Conservation (phyloP, 2,797 vertebrate species). For the Betta splendens region DNA sequence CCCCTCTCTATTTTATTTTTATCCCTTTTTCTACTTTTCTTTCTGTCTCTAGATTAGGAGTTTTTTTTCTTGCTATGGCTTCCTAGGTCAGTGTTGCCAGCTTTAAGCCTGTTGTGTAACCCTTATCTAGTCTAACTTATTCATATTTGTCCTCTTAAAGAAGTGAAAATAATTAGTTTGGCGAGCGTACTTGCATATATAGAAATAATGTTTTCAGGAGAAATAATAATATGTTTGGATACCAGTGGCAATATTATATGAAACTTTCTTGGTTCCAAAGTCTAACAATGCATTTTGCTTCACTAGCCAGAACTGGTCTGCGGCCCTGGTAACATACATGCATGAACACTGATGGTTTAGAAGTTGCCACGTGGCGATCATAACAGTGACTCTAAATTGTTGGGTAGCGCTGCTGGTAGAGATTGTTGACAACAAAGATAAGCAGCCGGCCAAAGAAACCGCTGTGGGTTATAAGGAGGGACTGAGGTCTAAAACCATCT, state of each 20-base stretch:
- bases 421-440: neutral
- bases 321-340: neutral
- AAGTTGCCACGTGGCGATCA: neutral
- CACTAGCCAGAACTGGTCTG: neutral
- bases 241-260: no score
- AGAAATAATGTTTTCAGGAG: slow-evolving; percentile 9
- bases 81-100: slow-evolving; percentile 20
- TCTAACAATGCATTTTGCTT: no score
- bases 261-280: neutral
- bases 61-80: slow-evolving; percentile 41
- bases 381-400: neutral
- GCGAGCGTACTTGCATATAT: neutral
- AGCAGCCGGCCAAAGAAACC: neutral
- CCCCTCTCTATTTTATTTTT: neutral
- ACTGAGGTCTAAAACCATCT: neutral
- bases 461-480: neutral
- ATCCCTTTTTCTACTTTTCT: slow-evolving; percentile 4
- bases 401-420: neutral
- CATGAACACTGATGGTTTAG: neutral
- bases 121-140: slow-evolving; percentile 47
- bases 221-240: neutral
- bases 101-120: slow-evolving; percentile 58
- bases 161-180: slow-evolving; percentile 5
- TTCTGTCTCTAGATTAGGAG: slow-evolving; percentile 27
- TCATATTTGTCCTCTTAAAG: slow-evolving; percentile 11